Percentiles rank a stretch among this genome's conserved stretches.
Evolutionary conservation across 1,140 invertebrate species (phyloP).

Genomic region (Drosophila lowei): DNA sequence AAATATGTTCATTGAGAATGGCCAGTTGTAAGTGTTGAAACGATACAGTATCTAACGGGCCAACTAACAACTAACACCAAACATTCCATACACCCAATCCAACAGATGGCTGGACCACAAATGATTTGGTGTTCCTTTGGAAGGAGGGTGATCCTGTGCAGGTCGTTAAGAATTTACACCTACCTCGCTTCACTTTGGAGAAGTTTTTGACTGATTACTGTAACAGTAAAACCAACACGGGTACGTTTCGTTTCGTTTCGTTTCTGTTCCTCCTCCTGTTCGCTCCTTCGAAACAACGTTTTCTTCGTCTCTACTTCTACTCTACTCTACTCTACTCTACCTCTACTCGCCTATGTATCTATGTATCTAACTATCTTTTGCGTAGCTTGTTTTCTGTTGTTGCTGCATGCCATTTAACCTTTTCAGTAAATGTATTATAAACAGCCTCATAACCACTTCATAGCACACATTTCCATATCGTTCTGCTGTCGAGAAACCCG

Average conservation of each 20-base stretch:
- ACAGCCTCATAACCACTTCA: slow-evolving; percentile 70
- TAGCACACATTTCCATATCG: slow-evolving; percentile 30
- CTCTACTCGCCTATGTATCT: slow-evolving; percentile 12
- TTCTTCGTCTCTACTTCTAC: slow-evolving; percentile 9
- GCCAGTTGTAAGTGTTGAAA: slow-evolving; percentile 93
- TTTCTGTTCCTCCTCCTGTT: slow-evolving; percentile 25
- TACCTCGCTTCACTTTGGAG: slow-evolving; percentile 96
- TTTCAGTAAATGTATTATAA: slow-evolving; percentile 56
- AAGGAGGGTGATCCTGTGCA: slow-evolving; percentile 97
- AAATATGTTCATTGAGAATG: slow-evolving; percentile 96
- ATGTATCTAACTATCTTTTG: slow-evolving; percentile 21
- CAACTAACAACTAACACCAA: background rate
- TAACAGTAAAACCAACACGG: slow-evolving; percentile 97
- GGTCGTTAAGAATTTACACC: slow-evolving; percentile 95
- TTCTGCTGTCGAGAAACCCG: slow-evolving; percentile 65
- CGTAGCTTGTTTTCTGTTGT: slow-evolving; percentile 37
- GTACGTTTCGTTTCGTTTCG: slow-evolving; percentile 84
- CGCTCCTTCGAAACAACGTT: slow-evolving; percentile 14
- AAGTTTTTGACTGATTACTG: slow-evolving; percentile 96
- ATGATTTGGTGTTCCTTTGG: slow-evolving; percentile 96
- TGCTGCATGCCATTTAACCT: slow-evolving; percentile 46
- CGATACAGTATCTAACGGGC: slow-evolving; percentile 11
- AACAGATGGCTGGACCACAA: slow-evolving; percentile 96
- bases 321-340: slow-evolving; percentile 19
- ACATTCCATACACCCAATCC: slow-evolving; percentile 11